Conservation (phyloP, 1,140 invertebrate species). For the Aplysia californica region DNA sequence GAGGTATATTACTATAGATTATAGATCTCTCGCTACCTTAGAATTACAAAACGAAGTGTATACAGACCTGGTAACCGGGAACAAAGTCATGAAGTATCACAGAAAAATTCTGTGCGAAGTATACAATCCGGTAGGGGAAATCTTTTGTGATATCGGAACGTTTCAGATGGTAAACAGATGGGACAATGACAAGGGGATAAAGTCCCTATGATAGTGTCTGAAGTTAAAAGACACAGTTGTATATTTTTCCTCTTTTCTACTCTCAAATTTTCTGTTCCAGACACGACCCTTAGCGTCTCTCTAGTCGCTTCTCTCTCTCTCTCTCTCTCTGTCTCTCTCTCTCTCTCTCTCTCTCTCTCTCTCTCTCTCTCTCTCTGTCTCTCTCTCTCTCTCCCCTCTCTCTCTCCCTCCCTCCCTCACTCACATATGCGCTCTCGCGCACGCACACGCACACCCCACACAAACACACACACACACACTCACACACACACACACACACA, state of each 20-base stretch:
- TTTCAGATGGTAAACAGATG: background rate
- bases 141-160: background rate
- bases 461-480: background rate
- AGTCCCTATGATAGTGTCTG: too few relatives aligned
- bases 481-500: background rate
- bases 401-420: background rate
- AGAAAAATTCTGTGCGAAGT: too few relatives aligned
- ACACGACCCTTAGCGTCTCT: background rate
- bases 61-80: too few relatives aligned
- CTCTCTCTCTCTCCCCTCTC: background rate
- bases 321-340: background rate
- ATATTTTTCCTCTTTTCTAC: too few relatives aligned
- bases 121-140: background rate
- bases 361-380: constrained; percentile 5
- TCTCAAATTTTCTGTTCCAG: too few relatives aligned
- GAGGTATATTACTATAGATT: too few relatives aligned
- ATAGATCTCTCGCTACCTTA: too few relatives aligned
- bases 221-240: too few relatives aligned
- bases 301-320: background rate
- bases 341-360: background rate
- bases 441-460: background rate
- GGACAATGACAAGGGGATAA: too few relatives aligned
- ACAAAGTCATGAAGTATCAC: too few relatives aligned
- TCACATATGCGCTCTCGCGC: too few relatives aligned
- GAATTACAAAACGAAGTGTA: too few relatives aligned